A percentile compares a stretch with the other conserved stretches of the same genome.
Conservation (phyloP, 2,888 invertebrate genomes). For the Eudasyphora cyanicolor region DNA sequence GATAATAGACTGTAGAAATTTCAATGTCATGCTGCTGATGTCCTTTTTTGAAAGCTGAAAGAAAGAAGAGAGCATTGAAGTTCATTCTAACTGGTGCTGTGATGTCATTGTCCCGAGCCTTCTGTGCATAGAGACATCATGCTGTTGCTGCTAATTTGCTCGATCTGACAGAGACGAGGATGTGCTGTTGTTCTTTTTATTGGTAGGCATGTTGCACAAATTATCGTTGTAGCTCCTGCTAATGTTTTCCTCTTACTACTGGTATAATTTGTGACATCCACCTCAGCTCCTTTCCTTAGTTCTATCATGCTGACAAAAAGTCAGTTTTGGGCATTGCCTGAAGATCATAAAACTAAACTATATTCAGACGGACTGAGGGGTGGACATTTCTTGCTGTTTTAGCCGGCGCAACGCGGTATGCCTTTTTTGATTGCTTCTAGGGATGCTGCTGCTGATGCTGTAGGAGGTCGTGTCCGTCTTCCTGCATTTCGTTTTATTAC, state of each 20-base stretch:
- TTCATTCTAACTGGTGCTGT: not conserved
- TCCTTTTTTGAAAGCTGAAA: not conserved
- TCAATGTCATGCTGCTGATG: slow-evolving; percentile 57
- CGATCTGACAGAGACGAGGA: not conserved
- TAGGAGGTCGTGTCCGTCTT: slow-evolving; percentile 56
- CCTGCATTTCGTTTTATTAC: not conserved
- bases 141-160: slow-evolving; percentile 46
- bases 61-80: not conserved
- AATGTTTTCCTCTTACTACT: slow-evolving; percentile 20
- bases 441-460: slow-evolving; percentile 27
- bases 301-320: not conserved
- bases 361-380: too few relatives aligned
- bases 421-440: slow-evolving; percentile 20
- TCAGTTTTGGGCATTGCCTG: not conserved
- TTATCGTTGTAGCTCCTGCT: slow-evolving; percentile 23
- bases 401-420: not conserved
- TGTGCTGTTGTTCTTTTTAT: slow-evolving; percentile 40
- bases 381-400: slow-evolving; percentile 7
- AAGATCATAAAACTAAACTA: not conserved
- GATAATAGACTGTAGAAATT: slow-evolving; percentile 46
- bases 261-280: slow-evolving; percentile 1
- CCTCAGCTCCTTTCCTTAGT: not conserved
- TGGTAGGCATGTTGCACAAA: slow-evolving; percentile 54
- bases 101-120: slow-evolving; percentile 21
- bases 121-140: slow-evolving; percentile 43